A percentile compares a stretch with the other conserved stretches of the same genome.
phyloP scores from a whole-genome alignment of 2,113 vertebrate genomes.

The Laticauda colubrina region DNA sequence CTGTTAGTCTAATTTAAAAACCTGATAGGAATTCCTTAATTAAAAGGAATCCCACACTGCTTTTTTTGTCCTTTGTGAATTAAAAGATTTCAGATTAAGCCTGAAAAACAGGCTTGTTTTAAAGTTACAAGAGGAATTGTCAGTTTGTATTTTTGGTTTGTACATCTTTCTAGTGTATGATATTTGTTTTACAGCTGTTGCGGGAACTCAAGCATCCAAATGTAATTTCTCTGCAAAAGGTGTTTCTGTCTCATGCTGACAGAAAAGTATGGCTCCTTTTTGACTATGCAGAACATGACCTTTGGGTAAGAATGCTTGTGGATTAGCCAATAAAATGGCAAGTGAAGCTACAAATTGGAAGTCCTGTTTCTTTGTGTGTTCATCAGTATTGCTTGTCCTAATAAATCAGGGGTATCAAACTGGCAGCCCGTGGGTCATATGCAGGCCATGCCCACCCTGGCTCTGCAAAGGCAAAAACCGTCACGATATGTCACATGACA shows the following conservation, averaged over 20 bases:
- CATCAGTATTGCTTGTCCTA: not conserved
- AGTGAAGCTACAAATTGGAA: not conserved
- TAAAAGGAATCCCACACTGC: not conserved
- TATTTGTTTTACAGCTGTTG: slow-evolving; percentile 85
- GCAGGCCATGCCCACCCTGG: too few species aligned
- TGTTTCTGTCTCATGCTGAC: slow-evolving; percentile 98
- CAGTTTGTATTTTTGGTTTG: slow-evolving; percentile 3
- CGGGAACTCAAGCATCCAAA: slow-evolving; percentile 98
- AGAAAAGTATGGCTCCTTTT: slow-evolving; percentile 99
- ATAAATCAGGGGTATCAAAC: too few species aligned
- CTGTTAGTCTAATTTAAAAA: slow-evolving; percentile 42
- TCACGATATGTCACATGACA: too few species aligned
- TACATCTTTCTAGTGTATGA: slow-evolving; percentile 43
- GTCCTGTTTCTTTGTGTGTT: not conserved
- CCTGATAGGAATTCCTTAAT: slow-evolving; percentile 29
- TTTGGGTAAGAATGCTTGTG: slow-evolving; percentile 85
- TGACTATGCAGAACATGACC: slow-evolving; percentile 97
- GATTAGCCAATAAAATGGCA: slow-evolving; percentile 24
- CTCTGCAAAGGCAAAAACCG: too few species aligned
- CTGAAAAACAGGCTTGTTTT: slow-evolving; percentile 22
- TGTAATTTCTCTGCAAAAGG: slow-evolving; percentile 98
- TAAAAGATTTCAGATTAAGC: slow-evolving; percentile 18
- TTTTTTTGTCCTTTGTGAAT: slow-evolving; percentile 18
- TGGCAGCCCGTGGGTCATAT: too few species aligned
- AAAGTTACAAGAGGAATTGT: not conserved